These are phyloP conservation scores for Mirounga angustirostris DNA, from an alignment of 2,113 vertebrate species.

Conservation along the genomic window DNA sequence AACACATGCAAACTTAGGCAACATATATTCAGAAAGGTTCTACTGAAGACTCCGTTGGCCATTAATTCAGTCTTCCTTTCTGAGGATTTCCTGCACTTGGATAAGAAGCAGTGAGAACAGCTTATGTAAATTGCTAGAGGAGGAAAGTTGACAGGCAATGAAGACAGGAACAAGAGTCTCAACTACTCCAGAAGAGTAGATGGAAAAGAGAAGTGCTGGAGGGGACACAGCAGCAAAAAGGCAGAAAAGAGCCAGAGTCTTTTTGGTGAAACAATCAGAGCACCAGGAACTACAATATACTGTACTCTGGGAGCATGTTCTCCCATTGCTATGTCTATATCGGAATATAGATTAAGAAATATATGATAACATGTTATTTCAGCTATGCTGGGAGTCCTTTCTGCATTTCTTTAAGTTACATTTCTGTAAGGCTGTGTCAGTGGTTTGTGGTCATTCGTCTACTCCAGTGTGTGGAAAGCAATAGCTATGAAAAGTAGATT, in stretches of 20 bases:
- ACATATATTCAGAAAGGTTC: neutral
- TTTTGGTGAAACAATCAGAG: neutral
- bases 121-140: neutral
- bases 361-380: neutral
- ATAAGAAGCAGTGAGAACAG: neutral
- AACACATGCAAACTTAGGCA: neutral
- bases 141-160: neutral
- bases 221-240: neutral
- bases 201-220: neutral
- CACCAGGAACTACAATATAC: neutral
- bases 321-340: neutral
- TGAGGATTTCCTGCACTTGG: neutral
- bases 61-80: neutral
- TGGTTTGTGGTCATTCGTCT: neutral
- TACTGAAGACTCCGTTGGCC: neutral
- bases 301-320: neutral
- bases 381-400: neutral
- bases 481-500: neutral
- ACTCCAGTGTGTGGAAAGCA: neutral
- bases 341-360: neutral
- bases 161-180: neutral
- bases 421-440: neutral
- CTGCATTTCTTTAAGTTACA: neutral
- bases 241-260: neutral
- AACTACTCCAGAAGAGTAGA: neutral